Percentiles rank a stretch among this genome's conserved stretches.
These are phyloP conservation scores for Boloria euphrosyne DNA, from an alignment of 2,888 invertebrate species.

Conservation along the genomic window DNA sequence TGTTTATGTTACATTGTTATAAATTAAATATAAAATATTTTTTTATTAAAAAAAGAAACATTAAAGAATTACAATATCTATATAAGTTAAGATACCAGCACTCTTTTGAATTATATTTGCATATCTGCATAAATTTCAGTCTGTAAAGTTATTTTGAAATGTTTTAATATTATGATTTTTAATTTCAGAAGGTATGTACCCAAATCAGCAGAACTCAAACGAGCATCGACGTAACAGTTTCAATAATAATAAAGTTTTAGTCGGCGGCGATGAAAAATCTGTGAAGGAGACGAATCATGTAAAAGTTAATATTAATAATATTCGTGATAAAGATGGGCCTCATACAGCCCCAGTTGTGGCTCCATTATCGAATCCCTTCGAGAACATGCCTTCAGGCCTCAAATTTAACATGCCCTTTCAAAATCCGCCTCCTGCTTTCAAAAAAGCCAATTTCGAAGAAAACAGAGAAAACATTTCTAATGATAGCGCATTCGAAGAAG, in stretches of 20 bases:
- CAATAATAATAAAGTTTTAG: conserved; percentile 75
- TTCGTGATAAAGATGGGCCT: conserved; percentile 46
- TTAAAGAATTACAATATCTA: too few relatives aligned
- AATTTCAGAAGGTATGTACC: conserved; percentile 66
- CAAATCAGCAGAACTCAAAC: conserved; percentile 67
- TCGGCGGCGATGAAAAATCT: conserved; percentile 65
- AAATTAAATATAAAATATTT: too few relatives aligned
- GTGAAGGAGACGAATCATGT: conserved; percentile 7
- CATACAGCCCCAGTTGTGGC: conserved; percentile 54
- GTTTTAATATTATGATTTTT: conserved; percentile 13
- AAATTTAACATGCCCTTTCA: conserved; percentile 46
- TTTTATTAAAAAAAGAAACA: too few relatives aligned
- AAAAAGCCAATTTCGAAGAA: conserved; percentile 24
- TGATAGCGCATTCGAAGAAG: conserved; percentile 60
- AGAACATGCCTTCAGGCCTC: conserved; percentile 62
- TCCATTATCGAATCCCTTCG: conserved; percentile 64
- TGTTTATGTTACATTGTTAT: conserved; percentile 39
- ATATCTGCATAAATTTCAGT: background rate
- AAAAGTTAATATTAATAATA: conserved; percentile 13
- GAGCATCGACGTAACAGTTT: conserved; percentile 74
- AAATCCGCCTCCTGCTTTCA: conserved; percentile 31
- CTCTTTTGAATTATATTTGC: too few relatives aligned
- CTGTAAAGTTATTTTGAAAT: too few relatives aligned
- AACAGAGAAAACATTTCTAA: conserved; percentile 46
- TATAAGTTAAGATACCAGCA: too few relatives aligned